Percentiles rank a stretch among this genome's conserved stretches.
Conservation (phyloP, 2,113 vertebrate species). For the Python bivittatus region DNA sequence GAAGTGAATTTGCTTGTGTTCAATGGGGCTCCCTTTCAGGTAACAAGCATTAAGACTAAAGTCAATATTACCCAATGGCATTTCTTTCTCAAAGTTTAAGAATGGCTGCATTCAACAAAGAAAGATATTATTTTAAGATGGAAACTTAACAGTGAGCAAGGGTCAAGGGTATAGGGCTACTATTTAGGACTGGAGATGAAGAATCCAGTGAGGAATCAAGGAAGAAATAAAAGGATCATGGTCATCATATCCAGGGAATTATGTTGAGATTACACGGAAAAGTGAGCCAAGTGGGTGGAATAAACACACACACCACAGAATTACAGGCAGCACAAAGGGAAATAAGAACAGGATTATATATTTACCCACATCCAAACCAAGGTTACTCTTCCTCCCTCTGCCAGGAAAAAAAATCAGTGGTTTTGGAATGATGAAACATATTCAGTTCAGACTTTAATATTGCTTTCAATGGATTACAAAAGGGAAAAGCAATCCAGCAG, state of each 20-base stretch:
- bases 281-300: not conserved
- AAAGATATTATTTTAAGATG: not conserved
- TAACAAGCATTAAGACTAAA: not conserved
- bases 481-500: not conserved
- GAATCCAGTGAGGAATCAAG: not conserved
- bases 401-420: conserved; percentile 33
- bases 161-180: not conserved
- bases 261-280: not conserved
- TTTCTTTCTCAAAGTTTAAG: not conserved
- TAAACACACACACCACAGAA: not conserved
- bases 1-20: not conserved
- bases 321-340: conserved; percentile 21
- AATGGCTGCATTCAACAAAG: not conserved
- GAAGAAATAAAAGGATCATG: not conserved
- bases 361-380: conserved; percentile 40
- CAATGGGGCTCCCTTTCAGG: not conserved
- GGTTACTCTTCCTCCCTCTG: conserved; percentile 24
- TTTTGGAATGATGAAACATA: conserved; percentile 21
- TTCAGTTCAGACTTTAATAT: not conserved
- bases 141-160: not conserved
- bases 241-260: not conserved
- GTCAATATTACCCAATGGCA: not conserved
- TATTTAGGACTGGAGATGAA: not conserved
- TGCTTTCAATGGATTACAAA: not conserved
- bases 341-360: conserved; percentile 32